These are phyloP conservation scores for Rousettus leschenaultii DNA, from an alignment of 2,113 vertebrate genomes.

Conservation along the genomic window DNA sequence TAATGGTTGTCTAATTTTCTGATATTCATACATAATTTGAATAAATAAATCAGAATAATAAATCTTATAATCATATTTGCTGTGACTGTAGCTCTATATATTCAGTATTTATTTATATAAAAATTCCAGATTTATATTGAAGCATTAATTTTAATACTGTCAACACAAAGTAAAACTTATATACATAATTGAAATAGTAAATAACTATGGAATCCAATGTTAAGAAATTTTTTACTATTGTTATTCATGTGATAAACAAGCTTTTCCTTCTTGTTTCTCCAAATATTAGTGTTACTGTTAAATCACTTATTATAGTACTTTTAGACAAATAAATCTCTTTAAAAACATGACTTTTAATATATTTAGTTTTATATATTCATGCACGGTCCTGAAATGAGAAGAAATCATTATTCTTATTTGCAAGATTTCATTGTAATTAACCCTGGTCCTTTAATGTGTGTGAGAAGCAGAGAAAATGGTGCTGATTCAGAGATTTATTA, in stretches of 20 bases:
- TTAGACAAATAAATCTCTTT: background rate
- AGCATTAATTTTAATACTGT: constrained; percentile 50
- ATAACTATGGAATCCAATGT: constrained; percentile 68
- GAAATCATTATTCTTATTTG: background rate
- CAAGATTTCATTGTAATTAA: background rate
- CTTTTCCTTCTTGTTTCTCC: background rate
- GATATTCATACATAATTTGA: background rate
- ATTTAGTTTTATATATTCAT: background rate
- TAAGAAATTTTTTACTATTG: constrained; percentile 6
- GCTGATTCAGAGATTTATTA: background rate
- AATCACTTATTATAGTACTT: background rate
- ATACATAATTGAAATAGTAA: constrained; percentile 68
- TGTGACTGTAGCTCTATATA: background rate
- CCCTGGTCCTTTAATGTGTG: background rate
- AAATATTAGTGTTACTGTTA: background rate
- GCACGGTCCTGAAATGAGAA: background rate
- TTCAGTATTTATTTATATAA: background rate
- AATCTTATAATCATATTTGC: background rate
- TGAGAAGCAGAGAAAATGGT: background rate
- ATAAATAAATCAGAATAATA: constrained; percentile 14
- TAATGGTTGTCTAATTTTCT: background rate
- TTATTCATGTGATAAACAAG: background rate
- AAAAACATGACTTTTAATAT: background rate
- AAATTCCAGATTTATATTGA: constrained; percentile 38
- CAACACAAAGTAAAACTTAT: constrained; percentile 59